A percentile compares a stretch with the other conserved stretches of the same genome.
These are phyloP conservation scores for Radopholus similis DNA, from an alignment of 1,140 invertebrate genomes.

Conservation along the genomic window DNA sequence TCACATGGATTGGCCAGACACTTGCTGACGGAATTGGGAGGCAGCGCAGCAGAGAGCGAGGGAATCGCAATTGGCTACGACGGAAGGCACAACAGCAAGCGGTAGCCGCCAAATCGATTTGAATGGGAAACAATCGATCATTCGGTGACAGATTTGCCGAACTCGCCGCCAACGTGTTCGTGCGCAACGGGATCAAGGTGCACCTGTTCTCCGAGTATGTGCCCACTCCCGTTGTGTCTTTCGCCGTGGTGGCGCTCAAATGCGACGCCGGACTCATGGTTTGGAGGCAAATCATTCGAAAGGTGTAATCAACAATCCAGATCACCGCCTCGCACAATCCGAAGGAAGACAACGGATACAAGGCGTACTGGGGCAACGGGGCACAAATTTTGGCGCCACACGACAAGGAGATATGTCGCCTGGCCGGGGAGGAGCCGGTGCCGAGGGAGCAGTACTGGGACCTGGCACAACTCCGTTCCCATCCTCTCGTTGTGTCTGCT, in stretches of 20 bases:
- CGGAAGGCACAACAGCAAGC: conserved; percentile 81
- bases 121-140: conserved; percentile 57
- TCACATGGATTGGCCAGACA: conserved; percentile 84
- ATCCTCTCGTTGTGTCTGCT: conserved; percentile 63
- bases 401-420: conserved; percentile 78
- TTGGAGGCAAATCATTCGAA: too few relatives aligned
- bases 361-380: conserved; percentile 86
- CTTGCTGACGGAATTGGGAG: conserved; percentile 63
- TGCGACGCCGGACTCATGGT: conserved; percentile 49
- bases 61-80: conserved; percentile 90
- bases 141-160: conserved; percentile 76
- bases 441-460: conserved; percentile 67
- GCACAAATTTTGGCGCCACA: conserved; percentile 87
- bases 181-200: conserved; percentile 74
- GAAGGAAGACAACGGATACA: conserved; percentile 97
- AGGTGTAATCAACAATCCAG: too few relatives aligned
- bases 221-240: conserved; percentile 81
- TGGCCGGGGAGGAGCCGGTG: conserved; percentile 74
- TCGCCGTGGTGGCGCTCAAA: conserved; percentile 44
- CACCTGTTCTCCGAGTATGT: conserved; percentile 75
- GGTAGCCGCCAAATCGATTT: conserved; percentile 3
- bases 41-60: conserved; percentile 61
- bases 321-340: conserved; percentile 98
- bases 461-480: neutral
- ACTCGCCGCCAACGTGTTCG: conserved; percentile 78